phyloP scores from a whole-genome alignment of 2,797 vertebrate species.

The Helostoma temminkii region DNA sequence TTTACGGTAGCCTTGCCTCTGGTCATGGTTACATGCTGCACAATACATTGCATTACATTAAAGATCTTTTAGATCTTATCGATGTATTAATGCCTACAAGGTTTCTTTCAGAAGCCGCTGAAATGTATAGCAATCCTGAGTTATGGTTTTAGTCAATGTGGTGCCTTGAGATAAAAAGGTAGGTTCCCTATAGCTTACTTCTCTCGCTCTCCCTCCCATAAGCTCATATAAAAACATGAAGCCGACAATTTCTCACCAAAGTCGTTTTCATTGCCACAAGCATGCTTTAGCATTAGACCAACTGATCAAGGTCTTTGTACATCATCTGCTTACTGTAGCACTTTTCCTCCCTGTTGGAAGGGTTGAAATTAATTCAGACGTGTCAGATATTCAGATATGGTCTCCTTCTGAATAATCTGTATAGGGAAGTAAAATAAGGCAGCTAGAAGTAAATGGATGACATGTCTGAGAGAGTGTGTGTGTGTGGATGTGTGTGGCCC shows the following conservation, averaged over 20 bases:
- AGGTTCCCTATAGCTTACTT: constrained; percentile 5
- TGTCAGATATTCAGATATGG: constrained; percentile 62
- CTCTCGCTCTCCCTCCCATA: constrained; percentile 7
- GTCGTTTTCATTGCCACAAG: constrained; percentile 47
- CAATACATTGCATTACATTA: constrained; percentile 17
- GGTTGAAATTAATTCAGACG: constrained; percentile 56
- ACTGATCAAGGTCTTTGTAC: constrained; percentile 59
- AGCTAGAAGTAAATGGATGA: constrained; percentile 36
- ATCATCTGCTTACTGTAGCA: constrained; percentile 56
- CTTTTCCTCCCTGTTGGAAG: constrained; percentile 41
- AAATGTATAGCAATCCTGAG: constrained; percentile 37
- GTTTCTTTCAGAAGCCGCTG: constrained; percentile 21
- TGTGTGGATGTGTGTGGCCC: constrained; percentile 3
- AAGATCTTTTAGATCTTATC: constrained; percentile 24
- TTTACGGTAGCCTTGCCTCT: constrained; percentile 16
- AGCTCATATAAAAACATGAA: constrained; percentile 36
- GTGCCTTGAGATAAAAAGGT: constrained; percentile 32
- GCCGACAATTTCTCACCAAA: constrained; percentile 39
- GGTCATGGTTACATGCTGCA: not conserved
- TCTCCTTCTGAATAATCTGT: constrained; percentile 52
- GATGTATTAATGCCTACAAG: constrained; percentile 2
- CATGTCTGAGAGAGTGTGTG: constrained; percentile 22
- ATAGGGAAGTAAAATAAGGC: constrained; percentile 12
- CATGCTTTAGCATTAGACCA: constrained; percentile 27
- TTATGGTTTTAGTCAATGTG: constrained; percentile 44